These are phyloP conservation scores for Lerista edwardsae DNA, from an alignment of 2,797 vertebrate species.

Conservation along the genomic window DNA sequence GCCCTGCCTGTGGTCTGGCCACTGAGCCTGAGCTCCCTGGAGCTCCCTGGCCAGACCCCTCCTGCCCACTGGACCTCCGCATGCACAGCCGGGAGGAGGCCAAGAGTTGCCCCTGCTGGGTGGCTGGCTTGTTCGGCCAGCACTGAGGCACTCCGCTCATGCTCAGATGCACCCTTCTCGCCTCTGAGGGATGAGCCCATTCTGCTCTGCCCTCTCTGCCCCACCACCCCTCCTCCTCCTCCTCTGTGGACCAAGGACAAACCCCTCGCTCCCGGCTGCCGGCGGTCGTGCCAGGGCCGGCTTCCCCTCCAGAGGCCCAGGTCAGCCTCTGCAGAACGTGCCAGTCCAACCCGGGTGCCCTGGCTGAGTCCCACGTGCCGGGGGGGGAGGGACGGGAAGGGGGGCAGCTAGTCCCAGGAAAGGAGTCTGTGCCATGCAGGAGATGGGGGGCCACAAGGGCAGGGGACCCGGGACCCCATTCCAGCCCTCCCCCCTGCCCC, in stretches of 20 bases:
- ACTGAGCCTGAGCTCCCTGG: neutral
- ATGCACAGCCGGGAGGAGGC: neutral
- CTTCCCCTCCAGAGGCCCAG: too few species aligned
- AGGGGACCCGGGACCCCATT: neutral
- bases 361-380: neutral
- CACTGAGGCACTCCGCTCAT: neutral
- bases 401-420: neutral
- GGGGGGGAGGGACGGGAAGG: neutral
- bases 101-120: too few species aligned
- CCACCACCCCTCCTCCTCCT: too few species aligned
- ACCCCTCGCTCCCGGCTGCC: too few species aligned
- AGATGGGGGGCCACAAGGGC: neutral
- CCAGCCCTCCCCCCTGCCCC: too few species aligned
- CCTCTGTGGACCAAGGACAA: too few species aligned
- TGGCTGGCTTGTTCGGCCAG: too few species aligned
- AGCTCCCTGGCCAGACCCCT: neutral
- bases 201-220: too few species aligned
- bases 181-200: neutral
- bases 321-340: neutral
- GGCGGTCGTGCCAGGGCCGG: too few species aligned
- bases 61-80: neutral
- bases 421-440: neutral
- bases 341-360: neutral
- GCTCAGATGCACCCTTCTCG: neutral
- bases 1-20: too few species aligned